Evolutionary conservation across 2,113 vertebrate species (phyloP).

Genomic region (Mirza zaza): DNA sequence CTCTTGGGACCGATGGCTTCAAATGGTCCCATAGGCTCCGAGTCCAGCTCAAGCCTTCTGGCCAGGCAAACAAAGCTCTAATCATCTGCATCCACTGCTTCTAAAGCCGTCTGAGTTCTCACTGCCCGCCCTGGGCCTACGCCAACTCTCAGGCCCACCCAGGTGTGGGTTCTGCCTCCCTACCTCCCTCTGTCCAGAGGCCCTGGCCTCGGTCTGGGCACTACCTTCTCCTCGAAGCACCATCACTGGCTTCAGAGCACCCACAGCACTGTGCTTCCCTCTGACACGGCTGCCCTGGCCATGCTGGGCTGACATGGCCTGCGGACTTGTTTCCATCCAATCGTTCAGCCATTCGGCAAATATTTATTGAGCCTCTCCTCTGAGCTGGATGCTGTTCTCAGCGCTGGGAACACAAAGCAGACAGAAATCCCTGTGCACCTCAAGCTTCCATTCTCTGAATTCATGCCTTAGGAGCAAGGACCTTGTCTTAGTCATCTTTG

Average conservation of each 20-base stretch:
- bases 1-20: background rate
- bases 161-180: rapidly evolving
- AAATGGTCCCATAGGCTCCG: background rate
- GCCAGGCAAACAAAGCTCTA: background rate
- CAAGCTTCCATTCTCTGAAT: background rate
- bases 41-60: background rate
- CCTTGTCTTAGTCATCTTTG: background rate
- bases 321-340: background rate
- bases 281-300: background rate
- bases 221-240: background rate
- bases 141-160: background rate
- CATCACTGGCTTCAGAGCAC: background rate
- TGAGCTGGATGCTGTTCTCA: background rate
- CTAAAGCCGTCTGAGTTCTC: background rate
- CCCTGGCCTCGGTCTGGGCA: rapidly evolving
- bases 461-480: background rate
- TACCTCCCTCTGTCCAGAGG: background rate
- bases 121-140: rapidly evolving
- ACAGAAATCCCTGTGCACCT: background rate
- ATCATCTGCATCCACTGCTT: background rate
- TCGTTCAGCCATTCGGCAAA: background rate
- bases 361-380: background rate
- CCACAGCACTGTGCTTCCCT: background rate
- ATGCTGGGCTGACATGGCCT: background rate
- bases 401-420: background rate